Conservation (phyloP, 1,140 invertebrate species). For the Sarcophaga peregrina region DNA sequence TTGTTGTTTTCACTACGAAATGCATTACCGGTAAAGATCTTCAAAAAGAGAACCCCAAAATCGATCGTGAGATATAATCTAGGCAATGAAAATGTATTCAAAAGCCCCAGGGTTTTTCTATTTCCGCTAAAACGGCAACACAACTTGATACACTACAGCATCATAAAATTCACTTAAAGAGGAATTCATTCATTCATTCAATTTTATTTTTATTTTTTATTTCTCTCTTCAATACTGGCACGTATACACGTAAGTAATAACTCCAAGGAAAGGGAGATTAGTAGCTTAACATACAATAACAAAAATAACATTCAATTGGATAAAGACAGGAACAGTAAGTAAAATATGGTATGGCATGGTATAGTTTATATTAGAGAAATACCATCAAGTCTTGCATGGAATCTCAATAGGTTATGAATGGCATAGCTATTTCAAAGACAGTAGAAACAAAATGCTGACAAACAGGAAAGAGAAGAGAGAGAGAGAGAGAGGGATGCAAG, state of each 20-base stretch:
- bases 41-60: too few species aligned
- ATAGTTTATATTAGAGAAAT: conserved; percentile 15
- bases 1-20: too few species aligned
- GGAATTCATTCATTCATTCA: too few species aligned
- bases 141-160: neutral
- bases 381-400: conserved; percentile 14
- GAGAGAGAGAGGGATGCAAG: too few species aligned
- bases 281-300: neutral
- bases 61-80: too few species aligned
- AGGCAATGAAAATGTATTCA: too few species aligned
- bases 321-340: too few species aligned
- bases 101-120: too few species aligned
- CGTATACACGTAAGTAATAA: conserved; percentile 31
- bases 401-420: conserved; percentile 22
- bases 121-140: too few species aligned
- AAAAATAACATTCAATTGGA: too few species aligned
- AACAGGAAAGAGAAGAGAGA: too few species aligned
- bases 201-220: conserved; percentile 10
- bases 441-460: neutral
- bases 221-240: neutral
- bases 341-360: neutral
- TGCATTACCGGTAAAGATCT: too few species aligned
- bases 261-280: neutral
- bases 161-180: conserved; percentile 37
- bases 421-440: conserved; percentile 1